Evolutionary conservation across 2,797 vertebrate species (phyloP).

Genomic region (Lacerta bilineata): DNA sequence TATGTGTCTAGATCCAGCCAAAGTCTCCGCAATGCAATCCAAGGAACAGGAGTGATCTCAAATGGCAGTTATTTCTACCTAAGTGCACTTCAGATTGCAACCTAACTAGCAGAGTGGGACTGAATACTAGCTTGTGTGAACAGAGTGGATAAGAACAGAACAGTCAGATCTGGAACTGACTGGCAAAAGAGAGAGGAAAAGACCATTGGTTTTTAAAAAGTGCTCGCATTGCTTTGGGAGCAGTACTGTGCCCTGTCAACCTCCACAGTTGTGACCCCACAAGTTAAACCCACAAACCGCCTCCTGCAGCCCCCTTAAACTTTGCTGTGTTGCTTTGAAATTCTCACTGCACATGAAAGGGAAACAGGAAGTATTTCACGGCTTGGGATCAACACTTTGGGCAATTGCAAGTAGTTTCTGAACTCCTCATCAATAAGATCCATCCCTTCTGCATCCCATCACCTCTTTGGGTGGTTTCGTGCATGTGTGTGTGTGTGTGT

Average conservation of each 20-base stretch:
- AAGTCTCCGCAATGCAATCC: background rate
- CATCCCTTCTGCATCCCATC: slow-evolving; percentile 6
- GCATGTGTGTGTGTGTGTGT: no score
- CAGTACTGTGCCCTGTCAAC: background rate
- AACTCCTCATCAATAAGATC: slow-evolving; percentile 5
- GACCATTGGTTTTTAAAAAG: background rate
- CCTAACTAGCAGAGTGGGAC: no score
- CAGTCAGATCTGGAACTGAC: no score
- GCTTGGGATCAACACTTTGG: background rate
- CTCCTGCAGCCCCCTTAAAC: background rate
- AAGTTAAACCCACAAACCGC: background rate
- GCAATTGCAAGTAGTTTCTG: slow-evolving; percentile 41
- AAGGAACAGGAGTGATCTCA: background rate
- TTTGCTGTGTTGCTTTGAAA: background rate
- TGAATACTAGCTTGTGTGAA: background rate
- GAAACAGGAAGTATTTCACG: background rate
- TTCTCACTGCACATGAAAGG: background rate
- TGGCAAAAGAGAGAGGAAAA: no score
- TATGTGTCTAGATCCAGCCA: no score
- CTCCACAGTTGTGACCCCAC: background rate
- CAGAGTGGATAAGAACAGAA: background rate
- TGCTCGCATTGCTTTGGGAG: background rate
- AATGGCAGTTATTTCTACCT: background rate
- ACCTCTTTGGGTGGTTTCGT: no score
- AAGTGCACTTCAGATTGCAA: background rate